Evolutionary conservation across 1,140 invertebrate species (phyloP), one percentile per base, ranked within the genome.

Genomic region (Teleopsis dalmanni): DNA sequence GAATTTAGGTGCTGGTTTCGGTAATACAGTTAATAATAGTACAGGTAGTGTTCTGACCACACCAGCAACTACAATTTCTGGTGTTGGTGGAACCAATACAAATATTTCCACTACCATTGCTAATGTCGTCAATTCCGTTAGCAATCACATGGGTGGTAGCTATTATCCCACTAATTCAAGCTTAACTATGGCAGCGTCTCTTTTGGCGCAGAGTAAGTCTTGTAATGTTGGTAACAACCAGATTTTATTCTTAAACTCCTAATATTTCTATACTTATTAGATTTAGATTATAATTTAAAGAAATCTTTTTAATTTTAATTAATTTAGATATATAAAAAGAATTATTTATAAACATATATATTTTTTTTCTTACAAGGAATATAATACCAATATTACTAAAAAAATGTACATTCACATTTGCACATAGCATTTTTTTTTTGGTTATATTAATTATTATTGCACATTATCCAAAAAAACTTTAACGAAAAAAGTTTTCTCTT

Each of bases 171-270:
- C 50, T 14, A 43, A 51, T 48, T 51, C 64, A 38, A 67, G 59
- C 57, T 62, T 67, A 37, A 67, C 63, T 65, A 69, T 69, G 63
- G 63, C 83, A 60, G 81, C 82, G 57, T 81, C 83, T 59, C 78
- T 86, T 69, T 76, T 87, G 65, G 83, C 85, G 67, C 83, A 85
- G 74, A 84, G 82, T 85, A 80, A 84, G 82, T 82, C 59, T 51
- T 58, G 53, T 69, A 70, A 66, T 66, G 64, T 70, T 68, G 62
- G 67, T 71, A 69, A 64, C 62, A 70, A 65, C 35, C 43, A 40
- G 33, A 45, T 22, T 41, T 42, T 42, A 44, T 47, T 48, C 18
- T 25, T n/a, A n/a, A n/a, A n/a, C n/a, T n/a, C n/a, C n/a, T n/a
- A n/a, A n/a, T n/a, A n/a, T n/a, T n/a, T n/a, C n/a, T n/a, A n/a